Conservation (phyloP, 2,888 invertebrate genomes). For the Oxycera nigricornis region DNA sequence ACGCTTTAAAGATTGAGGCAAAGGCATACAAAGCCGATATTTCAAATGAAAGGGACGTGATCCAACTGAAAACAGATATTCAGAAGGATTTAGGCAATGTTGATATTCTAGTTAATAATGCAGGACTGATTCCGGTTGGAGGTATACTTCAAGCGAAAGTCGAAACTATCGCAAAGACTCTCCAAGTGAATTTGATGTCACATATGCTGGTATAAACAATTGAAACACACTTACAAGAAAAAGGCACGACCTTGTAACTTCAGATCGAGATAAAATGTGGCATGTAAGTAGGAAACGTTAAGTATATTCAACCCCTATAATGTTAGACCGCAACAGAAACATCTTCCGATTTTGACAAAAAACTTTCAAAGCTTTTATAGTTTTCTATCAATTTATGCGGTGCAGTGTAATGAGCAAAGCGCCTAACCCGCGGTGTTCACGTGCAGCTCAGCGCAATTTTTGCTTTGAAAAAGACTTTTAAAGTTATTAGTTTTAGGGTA, state of each 20-base stretch:
- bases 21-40: slow-evolving; percentile 61
- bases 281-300: no score
- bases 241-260: no score
- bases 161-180: slow-evolving; percentile 60
- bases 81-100: slow-evolving; percentile 61
- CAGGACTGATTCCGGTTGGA: slow-evolving; percentile 61
- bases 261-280: no score
- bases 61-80: slow-evolving; percentile 57
- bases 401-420: no score
- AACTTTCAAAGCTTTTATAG: background rate
- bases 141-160: slow-evolving; percentile 58
- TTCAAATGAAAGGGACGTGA: slow-evolving; percentile 57
- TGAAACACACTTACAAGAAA: no score
- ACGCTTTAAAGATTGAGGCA: slow-evolving; percentile 56
- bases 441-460: no score
- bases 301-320: no score
- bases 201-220: slow-evolving; percentile 61
- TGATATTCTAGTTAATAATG: slow-evolving; percentile 63
- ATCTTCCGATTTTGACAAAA: background rate
- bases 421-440: no score
- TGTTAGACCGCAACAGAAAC: no score
- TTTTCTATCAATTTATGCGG: background rate
- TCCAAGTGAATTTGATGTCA: slow-evolving; percentile 62
- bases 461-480: no score
- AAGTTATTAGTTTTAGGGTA: no score